phyloP scores from a whole-genome alignment of 64 coral and sea anemone species.

The Dendrophyllia cribrosa region DNA sequence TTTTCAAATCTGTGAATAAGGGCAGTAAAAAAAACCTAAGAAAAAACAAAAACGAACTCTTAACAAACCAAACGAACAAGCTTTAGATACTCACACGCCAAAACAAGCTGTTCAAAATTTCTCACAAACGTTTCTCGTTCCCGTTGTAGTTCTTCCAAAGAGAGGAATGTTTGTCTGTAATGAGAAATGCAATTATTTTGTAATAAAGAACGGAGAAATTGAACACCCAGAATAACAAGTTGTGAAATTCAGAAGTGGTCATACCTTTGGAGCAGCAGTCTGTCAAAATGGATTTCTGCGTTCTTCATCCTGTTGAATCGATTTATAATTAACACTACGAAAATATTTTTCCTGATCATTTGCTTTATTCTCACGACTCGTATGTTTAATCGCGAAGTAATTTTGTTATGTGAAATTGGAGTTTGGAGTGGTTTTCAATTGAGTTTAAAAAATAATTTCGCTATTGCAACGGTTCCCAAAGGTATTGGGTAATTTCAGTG shows the following conservation, averaged over 20 bases:
- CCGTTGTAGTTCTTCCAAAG: constrained; percentile 1
- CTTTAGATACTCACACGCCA: constrained; percentile 33
- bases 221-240: background rate
- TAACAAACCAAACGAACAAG: background rate
- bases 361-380: too few relatives aligned
- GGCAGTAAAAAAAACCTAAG: too few relatives aligned
- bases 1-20: too few relatives aligned
- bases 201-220: background rate
- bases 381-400: too few relatives aligned
- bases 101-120: constrained; percentile 45
- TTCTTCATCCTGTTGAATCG: constrained; percentile 38
- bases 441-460: too few relatives aligned
- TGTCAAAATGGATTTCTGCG: constrained; percentile 28
- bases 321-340: background rate
- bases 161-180: constrained; percentile 39
- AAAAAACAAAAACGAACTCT: background rate
- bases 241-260: background rate
- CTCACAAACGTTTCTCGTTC: constrained; percentile 29
- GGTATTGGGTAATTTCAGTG: too few relatives aligned
- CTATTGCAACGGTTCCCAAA: too few relatives aligned
- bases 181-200: background rate
- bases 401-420: too few relatives aligned
- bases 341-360: too few relatives aligned
- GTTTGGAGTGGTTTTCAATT: too few relatives aligned
- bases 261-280: constrained; percentile 19